Conservation (phyloP, 2,113 vertebrate genomes). For the Lipotes vexillifer region DNA sequence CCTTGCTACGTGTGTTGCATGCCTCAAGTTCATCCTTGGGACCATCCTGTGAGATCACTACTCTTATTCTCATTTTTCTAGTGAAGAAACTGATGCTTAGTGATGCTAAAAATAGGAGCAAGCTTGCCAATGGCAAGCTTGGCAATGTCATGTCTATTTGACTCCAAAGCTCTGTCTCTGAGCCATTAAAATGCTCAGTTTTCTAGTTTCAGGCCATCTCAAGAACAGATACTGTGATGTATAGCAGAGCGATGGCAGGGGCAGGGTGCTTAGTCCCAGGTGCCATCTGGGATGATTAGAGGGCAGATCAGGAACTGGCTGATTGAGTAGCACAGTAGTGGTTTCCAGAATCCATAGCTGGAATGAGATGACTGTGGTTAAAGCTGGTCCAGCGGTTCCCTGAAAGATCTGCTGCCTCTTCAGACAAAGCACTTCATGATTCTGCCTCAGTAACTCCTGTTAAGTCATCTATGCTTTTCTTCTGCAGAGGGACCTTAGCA, state of each 20-base stretch:
- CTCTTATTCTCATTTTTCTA: neutral
- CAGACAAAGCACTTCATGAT: neutral
- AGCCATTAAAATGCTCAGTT: neutral
- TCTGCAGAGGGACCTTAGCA: neutral
- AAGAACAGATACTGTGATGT: neutral
- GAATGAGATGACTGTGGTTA: neutral
- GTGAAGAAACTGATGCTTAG: neutral
- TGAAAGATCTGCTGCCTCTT: neutral
- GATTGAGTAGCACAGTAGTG: neutral
- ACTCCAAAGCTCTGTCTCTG: neutral
- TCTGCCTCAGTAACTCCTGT: neutral
- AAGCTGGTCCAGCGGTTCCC: neutral
- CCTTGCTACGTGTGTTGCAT: neutral
- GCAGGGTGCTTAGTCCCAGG: neutral
- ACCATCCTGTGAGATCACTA: neutral
- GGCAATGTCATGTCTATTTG: neutral
- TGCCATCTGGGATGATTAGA: neutral
- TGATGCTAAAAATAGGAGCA: neutral
- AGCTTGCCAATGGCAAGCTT: neutral
- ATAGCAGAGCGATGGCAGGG: neutral
- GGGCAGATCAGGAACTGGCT: neutral
- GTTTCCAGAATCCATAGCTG: neutral
- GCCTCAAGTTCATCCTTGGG: neutral
- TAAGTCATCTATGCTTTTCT: neutral
- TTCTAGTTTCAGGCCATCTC: neutral